These are phyloP conservation scores for Hiodon alosoides DNA, from an alignment of 2,113 vertebrate species.

Conservation along the genomic window DNA sequence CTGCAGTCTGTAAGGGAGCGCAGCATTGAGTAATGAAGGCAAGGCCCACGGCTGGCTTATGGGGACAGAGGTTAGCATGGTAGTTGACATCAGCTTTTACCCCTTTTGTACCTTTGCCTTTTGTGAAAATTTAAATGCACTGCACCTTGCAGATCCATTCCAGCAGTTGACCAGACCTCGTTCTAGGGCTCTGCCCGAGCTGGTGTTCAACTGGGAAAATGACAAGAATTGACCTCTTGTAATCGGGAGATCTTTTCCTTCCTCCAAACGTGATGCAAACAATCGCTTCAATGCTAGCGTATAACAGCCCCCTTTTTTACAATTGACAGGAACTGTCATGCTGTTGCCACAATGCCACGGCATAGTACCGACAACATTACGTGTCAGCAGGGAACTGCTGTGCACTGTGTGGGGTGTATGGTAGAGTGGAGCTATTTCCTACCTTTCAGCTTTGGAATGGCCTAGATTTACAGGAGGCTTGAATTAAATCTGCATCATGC, in stretches of 20 bases:
- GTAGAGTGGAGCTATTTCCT: neutral
- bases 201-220: slow-evolving; percentile 6
- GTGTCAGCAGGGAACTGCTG: neutral
- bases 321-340: neutral
- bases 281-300: neutral
- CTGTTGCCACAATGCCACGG: neutral
- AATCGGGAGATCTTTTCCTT: slow-evolving; percentile 14
- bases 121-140: neutral
- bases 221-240: neutral
- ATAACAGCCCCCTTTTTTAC: neutral
- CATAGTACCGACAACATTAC: neutral
- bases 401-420: neutral
- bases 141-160: neutral
- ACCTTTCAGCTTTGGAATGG: slow-evolving; percentile 19
- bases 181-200: neutral
- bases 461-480: slow-evolving; percentile 22
- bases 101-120: slow-evolving; percentile 6
- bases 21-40: slow-evolving; percentile 22
- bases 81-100: slow-evolving; percentile 40
- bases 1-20: neutral
- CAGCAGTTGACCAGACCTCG: neutral
- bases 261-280: slow-evolving; percentile 9
- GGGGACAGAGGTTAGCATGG: slow-evolving; percentile 32
- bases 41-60: slow-evolving; percentile 24
- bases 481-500: slow-evolving; percentile 27